A percentile compares a stretch with the other conserved stretches of the same genome.
phyloP scores from a whole-genome alignment of 2,113 vertebrate genomes.

The Ctenodactylus gundi region DNA sequence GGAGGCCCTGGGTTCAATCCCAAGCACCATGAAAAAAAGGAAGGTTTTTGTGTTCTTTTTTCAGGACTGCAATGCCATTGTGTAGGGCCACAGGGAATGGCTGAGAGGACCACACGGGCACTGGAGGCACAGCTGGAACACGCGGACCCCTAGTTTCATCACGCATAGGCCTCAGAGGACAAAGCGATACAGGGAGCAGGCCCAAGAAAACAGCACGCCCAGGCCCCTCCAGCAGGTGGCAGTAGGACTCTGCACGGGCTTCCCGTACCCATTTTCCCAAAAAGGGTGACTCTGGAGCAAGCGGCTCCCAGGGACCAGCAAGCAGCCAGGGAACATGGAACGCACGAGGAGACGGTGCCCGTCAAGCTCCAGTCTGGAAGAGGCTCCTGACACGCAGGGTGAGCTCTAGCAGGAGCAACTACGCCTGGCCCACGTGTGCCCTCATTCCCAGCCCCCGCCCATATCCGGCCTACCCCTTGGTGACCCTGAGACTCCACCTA shows the following conservation, averaged over 20 bases:
- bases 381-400: neutral
- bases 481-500: fast-evolving
- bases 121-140: neutral
- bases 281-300: neutral
- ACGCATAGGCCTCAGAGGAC: no score
- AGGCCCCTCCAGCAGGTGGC: neutral
- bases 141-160: no score
- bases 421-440: neutral
- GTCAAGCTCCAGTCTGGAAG: fast-evolving
- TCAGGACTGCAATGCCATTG: neutral
- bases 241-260: neutral
- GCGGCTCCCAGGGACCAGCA: neutral
- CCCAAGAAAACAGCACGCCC: no score
- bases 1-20: neutral
- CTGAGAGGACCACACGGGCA: neutral
- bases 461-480: fast-evolving
- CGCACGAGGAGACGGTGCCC: neutral
- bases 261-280: neutral
- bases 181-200: no score
- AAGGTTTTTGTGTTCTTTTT: neutral
- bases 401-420: no score
- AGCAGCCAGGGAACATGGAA: neutral
- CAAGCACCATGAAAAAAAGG: neutral
- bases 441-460: neutral
- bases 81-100: neutral